Evolutionary conservation across 2,888 invertebrate genomes (phyloP), one percentile per base, ranked within the genome.

Genomic region (Schizotus pectinicornis): DNA sequence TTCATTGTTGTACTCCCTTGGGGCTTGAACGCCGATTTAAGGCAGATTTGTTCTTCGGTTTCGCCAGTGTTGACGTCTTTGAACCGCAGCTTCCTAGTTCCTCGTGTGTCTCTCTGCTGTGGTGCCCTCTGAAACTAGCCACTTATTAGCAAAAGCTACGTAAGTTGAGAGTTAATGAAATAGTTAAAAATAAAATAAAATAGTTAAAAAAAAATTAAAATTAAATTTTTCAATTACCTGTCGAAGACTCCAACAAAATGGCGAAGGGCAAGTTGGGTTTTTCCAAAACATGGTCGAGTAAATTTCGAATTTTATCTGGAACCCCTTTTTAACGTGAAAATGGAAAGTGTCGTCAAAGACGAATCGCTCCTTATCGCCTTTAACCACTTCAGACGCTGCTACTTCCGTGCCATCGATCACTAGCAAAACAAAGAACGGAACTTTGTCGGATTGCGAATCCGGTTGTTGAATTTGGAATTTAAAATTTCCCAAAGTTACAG

Each of bases 31-130:
- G 70, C 67, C 3, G 71, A 51, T 35, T 61, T 67, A 2, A 67
- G 34, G 0, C 71, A 63, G 0, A 43, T 48, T 9, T 62, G 65
- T 52, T 70, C 69, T 37, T 68, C 58, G 34, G 63, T 43, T 51
- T 69, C 64, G 1, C 43, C 35, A 0, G 69, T 70, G 41, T 67
- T 63, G 3, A 67, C 49, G 41, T 73, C 66, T 46, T 72, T 65
- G 54, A 68, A 56, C 34, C 34, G 45, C 3, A 37, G 37, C 22
- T 51, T 46, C n/a, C n/a, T n/a, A n/a, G n/a, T n/a, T n/a, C n/a
- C n/a, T n/a, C n/a, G n/a, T 22, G 22, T 22, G 22, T 22, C 22
- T 22, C 22, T 22, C 22, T 22, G 22, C n/a, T n/a, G n/a, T n/a
- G n/a, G n/a, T n/a, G n/a, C n/a, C n/a, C 22, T 22, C 22, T 22